These are phyloP conservation scores for Phoebastria nigripes DNA, from an alignment of 2,797 vertebrate genomes.

Conservation along the genomic window DNA sequence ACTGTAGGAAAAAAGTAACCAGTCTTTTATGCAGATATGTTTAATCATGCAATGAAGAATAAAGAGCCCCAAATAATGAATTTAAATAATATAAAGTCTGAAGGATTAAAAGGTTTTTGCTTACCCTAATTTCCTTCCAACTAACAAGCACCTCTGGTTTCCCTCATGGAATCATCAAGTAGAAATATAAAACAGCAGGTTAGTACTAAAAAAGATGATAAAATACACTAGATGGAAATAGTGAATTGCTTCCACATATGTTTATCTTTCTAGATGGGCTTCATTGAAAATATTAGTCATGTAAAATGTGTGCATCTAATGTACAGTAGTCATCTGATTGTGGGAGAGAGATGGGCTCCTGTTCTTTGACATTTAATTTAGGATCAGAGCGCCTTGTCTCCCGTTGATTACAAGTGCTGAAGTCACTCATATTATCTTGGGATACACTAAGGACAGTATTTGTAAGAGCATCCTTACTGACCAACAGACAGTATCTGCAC, in stretches of 20 bases:
- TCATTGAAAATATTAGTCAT: neutral
- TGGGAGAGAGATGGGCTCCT: neutral
- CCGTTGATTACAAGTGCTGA: neutral
- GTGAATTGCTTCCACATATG: neutral
- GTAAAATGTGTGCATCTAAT: neutral
- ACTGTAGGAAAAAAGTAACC: accelerated
- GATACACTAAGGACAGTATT: neutral
- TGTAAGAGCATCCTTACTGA: neutral
- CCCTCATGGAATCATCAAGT: accelerated
- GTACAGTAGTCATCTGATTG: neutral
- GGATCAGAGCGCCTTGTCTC: neutral
- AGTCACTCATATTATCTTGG: neutral
- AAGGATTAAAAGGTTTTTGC: neutral
- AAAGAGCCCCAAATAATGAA: neutral
- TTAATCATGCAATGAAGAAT: neutral
- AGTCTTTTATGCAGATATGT: neutral
- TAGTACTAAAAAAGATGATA: neutral
- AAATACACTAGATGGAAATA: neutral
- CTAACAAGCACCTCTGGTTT: neutral
- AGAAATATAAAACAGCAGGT: neutral
- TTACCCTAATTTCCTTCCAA: neutral
- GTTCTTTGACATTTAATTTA: neutral
- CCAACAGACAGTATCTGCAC: neutral
- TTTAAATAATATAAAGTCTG: neutral
- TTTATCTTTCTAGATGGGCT: neutral